Percentiles rank a stretch among this genome's conserved stretches.
These are phyloP conservation scores for Schizotus pectinicornis DNA, from an alignment of 2,888 invertebrate genomes.

Conservation along the genomic window DNA sequence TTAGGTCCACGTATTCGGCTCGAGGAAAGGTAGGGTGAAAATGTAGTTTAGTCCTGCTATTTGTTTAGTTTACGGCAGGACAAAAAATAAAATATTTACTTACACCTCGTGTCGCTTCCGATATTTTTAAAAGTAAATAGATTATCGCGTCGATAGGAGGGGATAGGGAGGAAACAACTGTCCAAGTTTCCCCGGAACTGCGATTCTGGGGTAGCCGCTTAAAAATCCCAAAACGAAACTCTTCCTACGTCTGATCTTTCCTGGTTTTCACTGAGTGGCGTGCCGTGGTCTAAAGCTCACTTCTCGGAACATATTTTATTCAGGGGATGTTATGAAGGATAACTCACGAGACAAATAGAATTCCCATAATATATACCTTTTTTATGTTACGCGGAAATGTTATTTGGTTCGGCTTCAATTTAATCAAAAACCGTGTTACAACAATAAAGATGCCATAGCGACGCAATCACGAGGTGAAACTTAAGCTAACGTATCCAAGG, in stretches of 20 bases:
- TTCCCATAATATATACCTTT: conserved; percentile 20
- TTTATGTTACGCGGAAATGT: conserved; percentile 15
- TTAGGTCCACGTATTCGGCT: too few species aligned
- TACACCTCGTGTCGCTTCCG: background rate
- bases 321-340: conserved; percentile 26
- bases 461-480: background rate
- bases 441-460: conserved; percentile 5
- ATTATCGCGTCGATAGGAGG: conserved; percentile 12
- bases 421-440: conserved; percentile 6
- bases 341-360: conserved; percentile 25
- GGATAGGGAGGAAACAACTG: conserved; percentile 10
- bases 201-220: conserved; percentile 15
- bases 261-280: conserved; percentile 13
- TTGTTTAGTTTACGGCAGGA: background rate
- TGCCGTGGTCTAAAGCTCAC: conserved; percentile 23
- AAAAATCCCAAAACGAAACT: conserved; percentile 25
- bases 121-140: conserved; percentile 5
- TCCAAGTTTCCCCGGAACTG: conserved; percentile 5
- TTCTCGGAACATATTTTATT: conserved; percentile 25
- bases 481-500: too few species aligned
- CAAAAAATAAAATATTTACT: background rate
- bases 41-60: too few species aligned
- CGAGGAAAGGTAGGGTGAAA: too few species aligned
- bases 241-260: conserved; percentile 14
- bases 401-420: conserved; percentile 17